phyloP scores from a whole-genome alignment of 2,888 invertebrate genomes.

The Liopterus haemorrhoidalis region DNA sequence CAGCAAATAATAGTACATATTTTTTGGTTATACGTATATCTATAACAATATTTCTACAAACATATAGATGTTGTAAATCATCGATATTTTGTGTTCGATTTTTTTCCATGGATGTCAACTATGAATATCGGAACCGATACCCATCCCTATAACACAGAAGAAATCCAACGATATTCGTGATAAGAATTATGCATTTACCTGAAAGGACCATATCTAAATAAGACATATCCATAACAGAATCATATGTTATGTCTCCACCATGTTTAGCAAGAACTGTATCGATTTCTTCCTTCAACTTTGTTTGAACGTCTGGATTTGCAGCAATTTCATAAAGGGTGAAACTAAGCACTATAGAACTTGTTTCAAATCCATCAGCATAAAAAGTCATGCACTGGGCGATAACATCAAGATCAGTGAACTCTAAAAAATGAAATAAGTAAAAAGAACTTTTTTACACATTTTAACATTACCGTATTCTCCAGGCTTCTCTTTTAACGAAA shows the following conservation, averaged over 20 bases:
- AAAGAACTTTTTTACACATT: background rate
- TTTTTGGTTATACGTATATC: no score
- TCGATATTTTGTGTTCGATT: no score
- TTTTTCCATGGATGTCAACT: no score
- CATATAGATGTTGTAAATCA: no score
- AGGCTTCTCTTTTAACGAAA: conserved; percentile 36
- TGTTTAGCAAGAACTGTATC: conserved; percentile 34
- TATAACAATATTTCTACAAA: no score
- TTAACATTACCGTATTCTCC: conserved; percentile 11
- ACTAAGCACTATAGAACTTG: conserved; percentile 43
- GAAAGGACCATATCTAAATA: conserved; percentile 46
- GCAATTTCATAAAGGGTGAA: conserved; percentile 45
- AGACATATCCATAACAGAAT: conserved; percentile 44
- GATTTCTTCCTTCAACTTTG: conserved; percentile 43
- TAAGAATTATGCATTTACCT: no score
- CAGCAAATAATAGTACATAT: no score
- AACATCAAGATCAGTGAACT: conserved; percentile 37
- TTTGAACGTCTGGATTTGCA: conserved; percentile 41
- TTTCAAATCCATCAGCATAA: conserved; percentile 48
- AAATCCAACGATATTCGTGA: no score
- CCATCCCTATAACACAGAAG: no score
- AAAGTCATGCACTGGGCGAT: conserved; percentile 43
- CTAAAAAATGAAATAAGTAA: conserved; percentile 23
- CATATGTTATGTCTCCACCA: conserved; percentile 41
- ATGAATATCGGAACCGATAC: no score